A percentile compares a stretch with the other conserved stretches of the same genome.
These are phyloP conservation scores for Dryomyza anilis DNA, from an alignment of 2,888 invertebrate genomes.

Conservation along the genomic window DNA sequence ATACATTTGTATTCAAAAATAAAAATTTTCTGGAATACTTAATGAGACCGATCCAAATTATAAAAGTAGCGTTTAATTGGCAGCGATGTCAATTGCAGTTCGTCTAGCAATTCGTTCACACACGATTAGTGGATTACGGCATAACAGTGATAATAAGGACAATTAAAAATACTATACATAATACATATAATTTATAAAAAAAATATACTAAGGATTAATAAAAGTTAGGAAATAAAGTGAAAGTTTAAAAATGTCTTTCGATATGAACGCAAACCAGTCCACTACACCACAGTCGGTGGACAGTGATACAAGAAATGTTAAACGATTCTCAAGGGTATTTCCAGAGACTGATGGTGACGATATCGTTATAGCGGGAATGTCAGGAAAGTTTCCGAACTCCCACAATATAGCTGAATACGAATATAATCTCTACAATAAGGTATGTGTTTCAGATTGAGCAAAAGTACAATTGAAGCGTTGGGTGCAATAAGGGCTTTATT, in stretches of 20 bases:
- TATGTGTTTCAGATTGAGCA: slow-evolving; percentile 46
- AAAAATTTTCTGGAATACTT: slow-evolving; percentile 43
- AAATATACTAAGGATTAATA: not conserved
- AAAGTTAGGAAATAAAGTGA: not conserved
- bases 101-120: slow-evolving; percentile 51
- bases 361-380: slow-evolving; percentile 67
- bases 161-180: not conserved
- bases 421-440: slow-evolving; percentile 68
- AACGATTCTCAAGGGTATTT: slow-evolving; percentile 50
- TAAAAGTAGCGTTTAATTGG: slow-evolving; percentile 41
- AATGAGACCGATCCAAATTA: slow-evolving; percentile 42
- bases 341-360: slow-evolving; percentile 62
- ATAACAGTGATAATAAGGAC: not conserved
- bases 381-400: slow-evolving; percentile 70
- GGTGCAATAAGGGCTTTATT: no score
- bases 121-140: slow-evolving; percentile 24
- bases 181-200: not conserved
- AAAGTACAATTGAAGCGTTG: no score
- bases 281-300: not conserved
- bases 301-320: slow-evolving; percentile 38
- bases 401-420: slow-evolving; percentile 68
- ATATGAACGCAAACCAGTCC: not conserved
- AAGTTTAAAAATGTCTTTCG: slow-evolving; percentile 3
- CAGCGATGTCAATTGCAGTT: slow-evolving; percentile 49
- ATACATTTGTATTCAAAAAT: not conserved